Conservation (phyloP, 2,888 invertebrate genomes). For the Himalopsyche tibetana region DNA sequence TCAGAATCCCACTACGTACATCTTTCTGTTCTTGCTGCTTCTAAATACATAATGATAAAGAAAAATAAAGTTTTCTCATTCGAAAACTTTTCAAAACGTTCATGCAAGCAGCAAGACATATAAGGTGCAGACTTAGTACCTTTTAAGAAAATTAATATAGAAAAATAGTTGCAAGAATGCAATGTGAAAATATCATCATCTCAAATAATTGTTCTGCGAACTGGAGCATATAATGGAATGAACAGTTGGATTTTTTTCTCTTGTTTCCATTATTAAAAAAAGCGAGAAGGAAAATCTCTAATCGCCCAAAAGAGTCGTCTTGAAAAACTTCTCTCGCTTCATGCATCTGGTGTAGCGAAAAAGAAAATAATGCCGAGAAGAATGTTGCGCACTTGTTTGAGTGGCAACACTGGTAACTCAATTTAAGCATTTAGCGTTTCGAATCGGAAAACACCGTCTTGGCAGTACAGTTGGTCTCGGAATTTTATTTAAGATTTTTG, state of each 20-base stretch:
- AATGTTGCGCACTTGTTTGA: constrained; percentile 13
- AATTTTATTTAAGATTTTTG: too few species aligned
- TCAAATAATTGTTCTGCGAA: neutral
- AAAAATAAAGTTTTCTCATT: too few species aligned
- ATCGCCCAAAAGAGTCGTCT: constrained; percentile 3
- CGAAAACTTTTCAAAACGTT: too few species aligned
- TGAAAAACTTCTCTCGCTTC: neutral
- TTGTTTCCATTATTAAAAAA: neutral
- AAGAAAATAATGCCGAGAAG: neutral
- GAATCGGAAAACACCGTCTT: neutral
- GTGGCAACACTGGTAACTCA: constrained; percentile 11
- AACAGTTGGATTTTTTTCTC: neutral
- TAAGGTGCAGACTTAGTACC: too few species aligned
- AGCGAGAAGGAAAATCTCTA: neutral
- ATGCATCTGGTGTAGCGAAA: neutral
- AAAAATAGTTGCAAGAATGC: too few species aligned
- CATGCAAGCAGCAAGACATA: too few species aligned
- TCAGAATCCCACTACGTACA: too few species aligned
- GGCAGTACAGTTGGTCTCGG: neutral
- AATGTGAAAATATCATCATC: too few species aligned
- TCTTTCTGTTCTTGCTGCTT: too few species aligned
- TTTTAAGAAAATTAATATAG: too few species aligned
- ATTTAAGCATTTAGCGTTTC: constrained; percentile 4
- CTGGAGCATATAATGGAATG: neutral
- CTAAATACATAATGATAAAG: too few species aligned